phyloP scores from a whole-genome alignment of 2,113 vertebrate species.

The Polypterus bichir region DNA sequence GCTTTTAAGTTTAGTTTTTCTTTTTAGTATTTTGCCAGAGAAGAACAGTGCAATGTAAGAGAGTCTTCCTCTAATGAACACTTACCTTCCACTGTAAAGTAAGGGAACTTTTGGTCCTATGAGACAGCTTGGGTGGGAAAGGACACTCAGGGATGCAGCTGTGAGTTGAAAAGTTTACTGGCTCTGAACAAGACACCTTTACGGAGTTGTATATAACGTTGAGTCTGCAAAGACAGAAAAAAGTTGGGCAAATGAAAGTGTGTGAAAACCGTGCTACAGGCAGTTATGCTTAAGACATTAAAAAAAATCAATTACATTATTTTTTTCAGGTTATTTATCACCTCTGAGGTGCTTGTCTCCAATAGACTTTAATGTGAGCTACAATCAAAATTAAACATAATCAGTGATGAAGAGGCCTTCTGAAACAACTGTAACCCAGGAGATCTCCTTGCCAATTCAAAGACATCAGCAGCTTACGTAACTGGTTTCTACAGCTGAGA shows the following conservation, averaged over 20 bases:
- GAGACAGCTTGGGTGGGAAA: conserved; percentile 71
- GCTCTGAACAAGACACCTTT: conserved; percentile 80
- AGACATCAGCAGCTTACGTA: too few relatives aligned
- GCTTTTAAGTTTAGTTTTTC: too few relatives aligned
- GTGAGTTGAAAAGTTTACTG: conserved; percentile 78
- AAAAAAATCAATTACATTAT: conserved; percentile 22
- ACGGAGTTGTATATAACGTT: conserved; percentile 72
- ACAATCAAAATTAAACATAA: too few relatives aligned
- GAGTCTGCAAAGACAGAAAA: conserved; percentile 51
- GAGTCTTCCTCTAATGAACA: neutral
- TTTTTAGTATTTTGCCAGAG: too few relatives aligned
- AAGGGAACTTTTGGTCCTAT: conserved; percentile 82
- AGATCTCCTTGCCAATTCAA: too few relatives aligned
- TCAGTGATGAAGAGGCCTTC: too few relatives aligned
- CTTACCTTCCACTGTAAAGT: conserved; percentile 93
- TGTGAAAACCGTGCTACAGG: neutral
- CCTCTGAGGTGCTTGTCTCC: neutral
- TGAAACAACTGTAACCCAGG: too few relatives aligned
- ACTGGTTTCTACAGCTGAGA: too few relatives aligned
- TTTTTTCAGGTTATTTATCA: conserved; percentile 20
- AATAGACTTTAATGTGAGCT: too few relatives aligned
- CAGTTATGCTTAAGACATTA: conserved; percentile 13
- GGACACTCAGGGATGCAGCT: conserved; percentile 80
- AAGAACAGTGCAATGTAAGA: too few relatives aligned
- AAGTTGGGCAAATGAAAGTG: neutral